Percentiles rank a stretch among this genome's conserved stretches.
phyloP scores from a whole-genome alignment of 2,888 invertebrate species.

The Drosophila limbata region DNA sequence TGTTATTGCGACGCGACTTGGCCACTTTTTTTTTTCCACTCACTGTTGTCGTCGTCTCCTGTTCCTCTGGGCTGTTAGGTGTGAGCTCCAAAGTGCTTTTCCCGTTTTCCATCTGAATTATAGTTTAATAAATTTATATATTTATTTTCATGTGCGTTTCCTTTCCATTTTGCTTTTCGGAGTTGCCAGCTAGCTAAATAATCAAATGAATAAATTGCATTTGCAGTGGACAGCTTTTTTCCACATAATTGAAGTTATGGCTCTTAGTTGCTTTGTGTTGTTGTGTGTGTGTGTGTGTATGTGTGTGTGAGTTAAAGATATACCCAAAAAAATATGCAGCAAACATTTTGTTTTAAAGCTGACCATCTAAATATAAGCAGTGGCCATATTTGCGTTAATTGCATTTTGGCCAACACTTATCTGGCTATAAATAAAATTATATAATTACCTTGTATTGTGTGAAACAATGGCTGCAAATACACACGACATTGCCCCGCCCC shows the following conservation, averaged over 20 bases:
- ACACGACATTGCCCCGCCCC: conserved; percentile 1
- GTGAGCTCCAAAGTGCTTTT: conserved; percentile 72
- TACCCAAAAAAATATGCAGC: conserved; percentile 29
- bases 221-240: conserved; percentile 29
- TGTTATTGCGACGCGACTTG: conserved; percentile 45
- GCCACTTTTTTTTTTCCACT: conserved; percentile 48
- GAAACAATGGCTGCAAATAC: conserved; percentile 37
- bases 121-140: conserved; percentile 79
- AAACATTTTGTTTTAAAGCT: neutral
- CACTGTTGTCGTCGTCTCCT: conserved; percentile 27
- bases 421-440: conserved; percentile 82
- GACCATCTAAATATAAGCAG: conserved; percentile 11
- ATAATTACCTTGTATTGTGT: conserved; percentile 79
- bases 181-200: conserved; percentile 16
- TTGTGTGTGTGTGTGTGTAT: neutral
- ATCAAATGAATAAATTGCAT: conserved; percentile 62
- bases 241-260: conserved; percentile 60
- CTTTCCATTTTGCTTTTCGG: conserved; percentile 6
- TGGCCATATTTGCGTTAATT: conserved; percentile 61
- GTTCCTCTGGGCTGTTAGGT: conserved; percentile 31
- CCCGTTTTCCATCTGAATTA: conserved; percentile 67
- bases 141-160: conserved; percentile 48
- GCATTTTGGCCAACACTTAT: conserved; percentile 80
- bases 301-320: conserved; percentile 26
- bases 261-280: conserved; percentile 1